Evolutionary conservation across 64 coral and sea anemone species (phyloP), one percentile per base, ranked within the genome.

Genomic region (Stylophora pistillata): DNA sequence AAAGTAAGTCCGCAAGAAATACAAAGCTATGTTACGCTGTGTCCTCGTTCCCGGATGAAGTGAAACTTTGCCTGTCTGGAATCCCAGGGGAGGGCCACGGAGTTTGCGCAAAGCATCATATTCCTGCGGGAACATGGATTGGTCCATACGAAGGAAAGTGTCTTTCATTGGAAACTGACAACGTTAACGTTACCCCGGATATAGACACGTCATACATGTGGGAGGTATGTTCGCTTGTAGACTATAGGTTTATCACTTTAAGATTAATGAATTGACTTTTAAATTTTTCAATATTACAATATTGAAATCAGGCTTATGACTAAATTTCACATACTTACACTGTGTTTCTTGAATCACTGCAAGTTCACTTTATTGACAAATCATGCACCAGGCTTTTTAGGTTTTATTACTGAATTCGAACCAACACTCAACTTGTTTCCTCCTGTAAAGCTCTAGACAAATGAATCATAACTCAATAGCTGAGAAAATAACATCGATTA

Each of bases 51-150:
- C 93, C 93, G 9, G 74, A 89, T 56, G 93, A 94, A 87, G 93
- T 94, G 10, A 76, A 86, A 32, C 31, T 94, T 7, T 94, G 93
- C 31, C 17, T 64, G 16, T 94, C 93, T 28, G 86, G 88, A 27
- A 90, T 94, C 47, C 88, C 93, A 62, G 93, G 88, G 20, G 73
- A 74, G 16, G 81, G 21, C 62, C 90, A 87, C 30, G 93, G 93
- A 33, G 93, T 94, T 13, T 89, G 87, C 55, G 93, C 93, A 2
- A 94, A 94, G 27, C 93, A 90, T 32, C 93, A 89, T 37, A 90
- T 94, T 78, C 93, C 93, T 15, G 72, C 90, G 72, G 93, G 93
- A 17, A 94, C 93, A 31, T 94, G 93, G 93, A 94, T 94, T 77
- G 93, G 93, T 27, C 93, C 93, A 53, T 94, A 94, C 71, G 93